A percentile compares a stretch with the other conserved stretches of the same genome.
phyloP scores from a whole-genome alignment of 1,140 invertebrate species.

The Scylla paramamosain region DNA sequence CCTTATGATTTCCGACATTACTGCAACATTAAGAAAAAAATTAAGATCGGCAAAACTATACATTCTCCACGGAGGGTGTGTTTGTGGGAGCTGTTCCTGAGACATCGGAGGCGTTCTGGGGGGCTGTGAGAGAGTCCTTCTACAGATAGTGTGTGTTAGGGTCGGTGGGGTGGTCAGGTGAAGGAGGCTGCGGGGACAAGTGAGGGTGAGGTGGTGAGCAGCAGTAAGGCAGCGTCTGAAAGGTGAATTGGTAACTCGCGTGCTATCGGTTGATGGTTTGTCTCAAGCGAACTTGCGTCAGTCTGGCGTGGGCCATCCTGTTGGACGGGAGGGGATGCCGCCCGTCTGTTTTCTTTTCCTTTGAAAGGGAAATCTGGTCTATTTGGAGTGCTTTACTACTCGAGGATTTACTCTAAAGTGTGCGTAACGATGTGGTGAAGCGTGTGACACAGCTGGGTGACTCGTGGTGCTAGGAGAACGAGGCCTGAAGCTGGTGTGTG shows the following conservation, averaged over 20 bases:
- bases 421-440: slow-evolving; percentile 4
- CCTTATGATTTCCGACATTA: neutral
- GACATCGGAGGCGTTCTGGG: no score
- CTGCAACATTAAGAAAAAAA: neutral
- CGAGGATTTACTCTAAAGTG: neutral
- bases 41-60: neutral
- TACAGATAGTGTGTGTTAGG: no score
- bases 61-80: no score
- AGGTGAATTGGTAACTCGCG: neutral
- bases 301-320: slow-evolving; percentile 74
- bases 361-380: slow-evolving; percentile 66
- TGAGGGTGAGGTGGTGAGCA: no score
- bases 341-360: slow-evolving; percentile 51
- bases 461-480: slow-evolving; percentile 10
- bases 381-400: neutral
- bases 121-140: no score
- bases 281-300: slow-evolving; percentile 54
- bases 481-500: slow-evolving; percentile 50
- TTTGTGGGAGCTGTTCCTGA: no score
- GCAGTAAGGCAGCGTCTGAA: slow-evolving; percentile 10
- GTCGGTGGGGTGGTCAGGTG: no score
- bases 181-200: no score
- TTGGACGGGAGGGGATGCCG: slow-evolving; percentile 54
- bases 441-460: slow-evolving; percentile 27
- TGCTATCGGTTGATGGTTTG: neutral